Evolutionary conservation across 2,797 vertebrate genomes (phyloP), one percentile per base, ranked within the genome.

Genomic region (Parambassis ranga): DNA sequence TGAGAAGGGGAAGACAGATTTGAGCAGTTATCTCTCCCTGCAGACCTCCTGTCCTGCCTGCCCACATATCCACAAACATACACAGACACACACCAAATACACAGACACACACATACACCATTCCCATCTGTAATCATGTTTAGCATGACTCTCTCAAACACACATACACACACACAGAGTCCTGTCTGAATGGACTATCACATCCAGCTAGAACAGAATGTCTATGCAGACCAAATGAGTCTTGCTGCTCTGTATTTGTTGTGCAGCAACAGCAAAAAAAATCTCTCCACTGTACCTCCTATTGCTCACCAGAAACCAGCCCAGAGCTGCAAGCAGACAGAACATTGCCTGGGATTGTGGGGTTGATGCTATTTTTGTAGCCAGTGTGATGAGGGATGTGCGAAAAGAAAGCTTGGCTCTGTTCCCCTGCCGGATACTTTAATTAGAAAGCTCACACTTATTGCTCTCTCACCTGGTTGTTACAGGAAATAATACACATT

Each of bases 1-100:
- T 85, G 89, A 89, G 78, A 83, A 87, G 83, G 72, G 82, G 84
- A 89, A 78, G 87, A 90, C 82, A 90, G 86, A 89, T 88, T 89
- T 89, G 81, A 83, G 75, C 79, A 84, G 82, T 89, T 90, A 87
- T 89, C 87, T 86, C 79, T 87, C 84, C 74, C 87, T 75, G 79
- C 87, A 89, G 88, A 87, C 89, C 85, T 89, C 79, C 79, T 86
- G 81, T 90, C 79, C 77, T 72, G 74, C 63, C 60, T 71, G 47
- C 75, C 69, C 70, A 73, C 71, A 81, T 23, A 49, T 26, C 22
- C 77, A 60, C 75, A 75, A 6, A 60, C 70, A 65, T 67, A 56
- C 50, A 55, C 65, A 53, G 51, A 61, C 56, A 49, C 9, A 32
- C 15, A 37, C 42, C 30, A 53, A 43, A 46, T 33, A 47, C 13